Evolutionary conservation across 2,797 vertebrate genomes (phyloP), one percentile per base, ranked within the genome.

Genomic region (Chelidonichthys spinosus): DNA sequence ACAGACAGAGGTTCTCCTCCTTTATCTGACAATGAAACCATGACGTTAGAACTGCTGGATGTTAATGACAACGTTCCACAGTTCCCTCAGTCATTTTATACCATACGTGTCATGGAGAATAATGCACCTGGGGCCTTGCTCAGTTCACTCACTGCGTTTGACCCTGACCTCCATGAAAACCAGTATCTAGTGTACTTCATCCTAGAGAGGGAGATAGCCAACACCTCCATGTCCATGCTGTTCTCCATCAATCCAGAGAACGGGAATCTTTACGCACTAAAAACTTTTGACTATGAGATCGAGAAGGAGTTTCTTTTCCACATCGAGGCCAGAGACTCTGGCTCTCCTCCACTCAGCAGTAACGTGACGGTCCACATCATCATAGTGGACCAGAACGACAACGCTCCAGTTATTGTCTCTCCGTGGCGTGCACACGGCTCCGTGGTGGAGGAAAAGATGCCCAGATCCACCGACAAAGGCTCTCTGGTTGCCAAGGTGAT

Each of bases 41-140:
- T 95, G 33, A 90, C 81, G 0, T 87, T 95, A 50, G 84, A 87
- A 58, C 71, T 96, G 0, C 78, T 92, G 3, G 94, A 95, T n/a
- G 85, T 96, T 49, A 95, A 95, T 35, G 94, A 96, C 79, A 96
- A 95, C 2, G 66, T 93, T 0, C 93, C 95, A 1, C 67, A 83
- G 36, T 95, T 95, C 81, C 70, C 69, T 0, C 87, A 94, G 79
- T 72, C 86, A 1, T 37, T 91, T 49, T 95, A 94, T 63, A 92
- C 84, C 0, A 78, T 95, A 76, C 88, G 62, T 0, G 76, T 96
- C 1, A 70, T 74, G 69, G 92, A 93, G 81, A 93, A 93, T 78
- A 93, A 93, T 6, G 90, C 87, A 33, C 92, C 92, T 1, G 92
- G 92, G 1, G 88, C 89, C 50, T 25, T 25, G 25, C 25, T 25